These are phyloP conservation scores for Nemurella pictetii DNA, from an alignment of 2,888 invertebrate species.

Conservation along the genomic window DNA sequence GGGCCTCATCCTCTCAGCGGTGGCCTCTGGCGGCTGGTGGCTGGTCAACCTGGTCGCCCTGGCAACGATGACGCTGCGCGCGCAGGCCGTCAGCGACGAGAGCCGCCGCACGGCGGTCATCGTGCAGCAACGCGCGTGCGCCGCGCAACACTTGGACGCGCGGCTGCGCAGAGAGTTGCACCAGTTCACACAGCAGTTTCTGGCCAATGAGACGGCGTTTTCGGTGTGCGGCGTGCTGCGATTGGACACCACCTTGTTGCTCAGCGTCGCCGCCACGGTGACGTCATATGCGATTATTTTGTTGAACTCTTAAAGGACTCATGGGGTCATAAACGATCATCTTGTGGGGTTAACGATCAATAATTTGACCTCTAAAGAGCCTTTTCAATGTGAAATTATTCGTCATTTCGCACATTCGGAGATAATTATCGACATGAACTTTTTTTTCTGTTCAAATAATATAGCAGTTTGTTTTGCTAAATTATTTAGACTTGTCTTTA, in stretches of 20 bases:
- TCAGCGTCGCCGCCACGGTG: background rate
- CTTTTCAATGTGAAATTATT: too few relatives aligned
- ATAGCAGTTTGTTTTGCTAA: too few relatives aligned
- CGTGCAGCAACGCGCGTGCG: constrained; percentile 48
- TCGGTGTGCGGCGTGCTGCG: background rate
- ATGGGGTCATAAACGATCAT: too few relatives aligned
- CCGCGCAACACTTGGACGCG: constrained; percentile 52
- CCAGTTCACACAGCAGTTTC: background rate
- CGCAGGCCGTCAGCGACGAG: background rate
- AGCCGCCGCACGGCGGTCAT: background rate
- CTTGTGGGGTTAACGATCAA: too few relatives aligned
- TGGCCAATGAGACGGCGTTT: background rate
- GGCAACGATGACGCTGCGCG: background rate
- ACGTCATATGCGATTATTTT: background rate
- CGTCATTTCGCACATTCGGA: too few relatives aligned
- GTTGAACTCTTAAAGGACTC: background rate
- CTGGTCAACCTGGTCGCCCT: background rate
- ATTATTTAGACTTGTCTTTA: too few relatives aligned
- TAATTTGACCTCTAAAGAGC: too few relatives aligned
- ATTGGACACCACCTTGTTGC: background rate
- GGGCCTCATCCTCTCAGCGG: background rate
- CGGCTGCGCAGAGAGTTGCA: constrained; percentile 47
- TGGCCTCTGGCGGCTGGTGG: background rate
- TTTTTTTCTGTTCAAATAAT: too few relatives aligned
- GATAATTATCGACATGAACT: too few relatives aligned